Conservation (phyloP, 2,888 invertebrate species). For the Athalia circularis region DNA sequence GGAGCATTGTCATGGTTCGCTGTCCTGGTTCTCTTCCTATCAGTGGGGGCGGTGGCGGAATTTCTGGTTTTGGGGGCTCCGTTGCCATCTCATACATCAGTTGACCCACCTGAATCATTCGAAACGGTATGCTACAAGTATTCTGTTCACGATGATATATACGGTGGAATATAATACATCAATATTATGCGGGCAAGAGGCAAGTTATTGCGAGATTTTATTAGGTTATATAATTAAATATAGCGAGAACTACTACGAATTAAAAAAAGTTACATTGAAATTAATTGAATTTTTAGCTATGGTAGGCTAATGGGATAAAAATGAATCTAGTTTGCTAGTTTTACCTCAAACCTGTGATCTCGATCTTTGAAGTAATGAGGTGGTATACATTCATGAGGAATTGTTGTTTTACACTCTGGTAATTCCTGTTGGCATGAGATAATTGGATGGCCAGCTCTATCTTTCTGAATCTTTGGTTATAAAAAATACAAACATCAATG, state of each 20-base stretch:
- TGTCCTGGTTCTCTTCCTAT: slow-evolving; percentile 35
- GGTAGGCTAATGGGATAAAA: no score
- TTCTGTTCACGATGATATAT: no score
- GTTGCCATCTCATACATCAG: slow-evolving; percentile 48
- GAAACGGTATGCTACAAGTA: no score
- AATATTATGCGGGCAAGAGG: no score
- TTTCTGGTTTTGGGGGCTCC: slow-evolving; percentile 42
- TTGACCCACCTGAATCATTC: slow-evolving; percentile 47
- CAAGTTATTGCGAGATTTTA: no score
- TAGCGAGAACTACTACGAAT: no score
- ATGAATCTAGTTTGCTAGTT: slow-evolving; percentile 5
- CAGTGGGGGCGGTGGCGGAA: slow-evolving; percentile 41
- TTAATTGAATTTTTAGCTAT: no score
- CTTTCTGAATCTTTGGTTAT: slow-evolving; percentile 50
- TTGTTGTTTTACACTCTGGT: slow-evolving; percentile 47
- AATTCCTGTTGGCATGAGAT: slow-evolving; percentile 50
- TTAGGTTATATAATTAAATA: no score
- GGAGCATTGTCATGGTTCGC: slow-evolving; percentile 42
- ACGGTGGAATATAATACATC: no score
- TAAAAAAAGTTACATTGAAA: no score
- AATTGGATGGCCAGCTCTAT: slow-evolving; percentile 52
- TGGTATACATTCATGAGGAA: slow-evolving; percentile 40
- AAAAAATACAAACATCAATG: slow-evolving; percentile 19
- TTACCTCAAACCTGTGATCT: slow-evolving; percentile 51
- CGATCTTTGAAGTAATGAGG: slow-evolving; percentile 43